Conservation (phyloP, 2,797 vertebrate genomes). For the Megaceryle alcyon region DNA sequence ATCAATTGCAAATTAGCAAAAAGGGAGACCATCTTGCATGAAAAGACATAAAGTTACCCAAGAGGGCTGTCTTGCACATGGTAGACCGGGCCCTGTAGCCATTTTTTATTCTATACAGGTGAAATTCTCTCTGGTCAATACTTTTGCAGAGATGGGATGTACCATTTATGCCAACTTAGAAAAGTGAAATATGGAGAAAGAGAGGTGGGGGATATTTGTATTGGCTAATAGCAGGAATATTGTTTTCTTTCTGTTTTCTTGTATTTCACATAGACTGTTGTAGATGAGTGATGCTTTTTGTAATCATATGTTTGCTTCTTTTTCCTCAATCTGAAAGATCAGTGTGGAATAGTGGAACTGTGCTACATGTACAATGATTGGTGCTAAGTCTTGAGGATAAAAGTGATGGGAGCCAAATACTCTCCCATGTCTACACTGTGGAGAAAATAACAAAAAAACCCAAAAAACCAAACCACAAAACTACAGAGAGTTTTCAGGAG, state of each 20-base stretch:
- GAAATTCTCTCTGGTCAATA: neutral
- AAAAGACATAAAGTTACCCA: neutral
- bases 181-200: neutral
- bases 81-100: neutral
- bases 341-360: neutral
- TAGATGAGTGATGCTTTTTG: neutral
- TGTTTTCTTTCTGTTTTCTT: conserved; percentile 20
- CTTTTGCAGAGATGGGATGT: neutral
- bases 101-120: neutral
- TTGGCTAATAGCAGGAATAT: neutral
- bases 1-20: neutral
- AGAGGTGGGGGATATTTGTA: neutral
- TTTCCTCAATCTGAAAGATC: conserved; percentile 19
- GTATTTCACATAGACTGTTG: neutral
- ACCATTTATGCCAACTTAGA: neutral
- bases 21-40: neutral
- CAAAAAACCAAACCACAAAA: neutral
- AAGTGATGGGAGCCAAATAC: neutral
- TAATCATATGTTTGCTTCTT: neutral
- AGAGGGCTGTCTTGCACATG: neutral
- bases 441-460: neutral
- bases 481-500: neutral
- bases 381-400: conserved; percentile 1
- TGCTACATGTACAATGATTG: neutral
- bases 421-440: neutral